Percentiles rank a stretch among this genome's conserved stretches.
Evolutionary conservation across 1,140 invertebrate genomes (phyloP).

Genomic region (Portunus trituberculatus): DNA sequence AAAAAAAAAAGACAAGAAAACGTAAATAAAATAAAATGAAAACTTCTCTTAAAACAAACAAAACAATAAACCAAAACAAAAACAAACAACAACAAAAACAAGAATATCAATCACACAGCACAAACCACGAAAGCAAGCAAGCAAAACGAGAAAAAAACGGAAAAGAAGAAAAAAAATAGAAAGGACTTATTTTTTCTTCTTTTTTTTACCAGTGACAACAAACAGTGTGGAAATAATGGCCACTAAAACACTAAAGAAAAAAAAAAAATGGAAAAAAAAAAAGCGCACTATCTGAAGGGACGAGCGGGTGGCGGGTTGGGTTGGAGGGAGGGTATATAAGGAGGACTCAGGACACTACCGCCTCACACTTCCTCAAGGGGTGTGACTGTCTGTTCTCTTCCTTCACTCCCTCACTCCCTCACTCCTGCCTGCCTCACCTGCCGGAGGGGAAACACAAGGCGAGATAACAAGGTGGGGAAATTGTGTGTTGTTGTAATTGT

Average conservation of each 20-base stretch:
- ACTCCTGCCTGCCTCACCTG: not conserved
- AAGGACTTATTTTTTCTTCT: too few species aligned
- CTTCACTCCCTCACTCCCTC: not conserved
- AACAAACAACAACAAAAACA: too few species aligned
- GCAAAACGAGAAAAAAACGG: too few species aligned
- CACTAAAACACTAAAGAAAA: not conserved
- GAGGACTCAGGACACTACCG: not conserved
- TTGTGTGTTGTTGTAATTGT: too few species aligned
- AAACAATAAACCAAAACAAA: too few species aligned
- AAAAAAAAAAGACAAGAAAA: too few species aligned
- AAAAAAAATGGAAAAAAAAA: not conserved
- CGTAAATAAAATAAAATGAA: too few species aligned
- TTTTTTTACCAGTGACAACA: not conserved
- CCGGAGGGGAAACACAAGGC: not conserved
- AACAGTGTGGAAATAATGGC: not conserved
- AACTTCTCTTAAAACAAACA: too few species aligned
- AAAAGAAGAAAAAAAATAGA: too few species aligned
- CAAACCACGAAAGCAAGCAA: too few species aligned
- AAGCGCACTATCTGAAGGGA: not conserved
- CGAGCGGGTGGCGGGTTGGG: not conserved
- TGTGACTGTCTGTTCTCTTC: not conserved
- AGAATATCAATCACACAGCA: too few species aligned
- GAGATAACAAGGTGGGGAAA: not conserved
- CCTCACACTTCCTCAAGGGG: conserved; percentile 18
- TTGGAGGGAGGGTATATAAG: not conserved